Conservation (phyloP, 2,113 vertebrate species). For the Oryzias melastigma region DNA sequence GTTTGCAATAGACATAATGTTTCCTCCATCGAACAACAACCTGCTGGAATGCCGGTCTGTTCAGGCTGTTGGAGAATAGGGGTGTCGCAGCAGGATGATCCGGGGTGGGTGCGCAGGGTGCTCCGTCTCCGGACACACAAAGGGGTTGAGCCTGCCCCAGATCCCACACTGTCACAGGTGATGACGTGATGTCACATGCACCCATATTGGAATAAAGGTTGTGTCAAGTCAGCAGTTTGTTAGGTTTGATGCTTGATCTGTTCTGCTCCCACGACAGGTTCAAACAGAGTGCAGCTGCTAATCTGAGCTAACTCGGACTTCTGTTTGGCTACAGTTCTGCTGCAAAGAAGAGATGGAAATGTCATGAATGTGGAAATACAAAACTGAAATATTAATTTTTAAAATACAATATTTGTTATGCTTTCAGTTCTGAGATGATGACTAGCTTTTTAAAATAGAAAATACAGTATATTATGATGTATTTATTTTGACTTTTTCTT, state of each 20-base stretch:
- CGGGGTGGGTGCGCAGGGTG: constrained; percentile 42
- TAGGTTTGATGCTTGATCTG: constrained; percentile 46
- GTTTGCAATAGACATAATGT: constrained; percentile 28
- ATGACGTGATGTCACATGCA: constrained; percentile 70
- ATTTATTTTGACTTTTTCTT: too few species aligned
- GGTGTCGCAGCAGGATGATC: constrained; percentile 62
- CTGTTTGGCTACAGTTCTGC: constrained; percentile 56
- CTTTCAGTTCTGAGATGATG: constrained; percentile 33
- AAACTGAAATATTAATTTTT: neutral
- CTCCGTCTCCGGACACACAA: constrained; percentile 57
- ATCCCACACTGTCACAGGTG: constrained; percentile 58
- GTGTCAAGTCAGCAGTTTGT: constrained; percentile 71
- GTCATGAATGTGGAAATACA: neutral
- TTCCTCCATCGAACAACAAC: constrained; percentile 57
- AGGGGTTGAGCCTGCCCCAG: constrained; percentile 60
- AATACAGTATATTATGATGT: too few species aligned
- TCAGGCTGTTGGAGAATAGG: constrained; percentile 63
- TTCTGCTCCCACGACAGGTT: constrained; percentile 57
- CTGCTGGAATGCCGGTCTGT: constrained; percentile 59
- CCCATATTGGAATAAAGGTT: constrained; percentile 66
- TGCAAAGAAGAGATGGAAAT: constrained; percentile 4
- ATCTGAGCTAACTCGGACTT: constrained; percentile 33
- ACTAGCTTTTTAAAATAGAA: neutral
- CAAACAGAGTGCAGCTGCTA: constrained; percentile 37
- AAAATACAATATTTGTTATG: constrained; percentile 27